phyloP scores from a whole-genome alignment of 2,888 invertebrate species.

The Mesorhabditis sp. region DNA sequence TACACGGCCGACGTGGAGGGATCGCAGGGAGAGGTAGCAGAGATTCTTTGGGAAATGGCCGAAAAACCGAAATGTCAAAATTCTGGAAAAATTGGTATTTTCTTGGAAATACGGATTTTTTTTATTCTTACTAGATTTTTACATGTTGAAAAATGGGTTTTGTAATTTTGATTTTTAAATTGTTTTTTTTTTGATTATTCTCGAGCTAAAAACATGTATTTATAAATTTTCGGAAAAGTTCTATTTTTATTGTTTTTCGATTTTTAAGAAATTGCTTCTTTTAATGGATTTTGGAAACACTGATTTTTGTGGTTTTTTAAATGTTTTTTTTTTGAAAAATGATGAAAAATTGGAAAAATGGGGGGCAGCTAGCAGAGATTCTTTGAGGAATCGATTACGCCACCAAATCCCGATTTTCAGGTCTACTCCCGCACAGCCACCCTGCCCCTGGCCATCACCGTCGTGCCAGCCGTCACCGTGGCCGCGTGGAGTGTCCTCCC shows the following conservation, averaged over 20 bases:
- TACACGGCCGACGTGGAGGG: constrained; percentile 49
- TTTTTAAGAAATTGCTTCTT: no score
- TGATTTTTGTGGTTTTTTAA: no score
- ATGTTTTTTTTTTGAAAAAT: no score
- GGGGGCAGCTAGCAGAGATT: no score
- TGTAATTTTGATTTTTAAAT: neutral
- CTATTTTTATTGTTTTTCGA: no score
- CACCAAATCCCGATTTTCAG: constrained; percentile 12
- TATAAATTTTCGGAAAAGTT: no score
- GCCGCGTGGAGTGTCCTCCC: constrained; percentile 55
- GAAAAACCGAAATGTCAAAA: neutral
- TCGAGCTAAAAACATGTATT: no score
- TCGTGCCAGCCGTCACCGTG: constrained; percentile 56
- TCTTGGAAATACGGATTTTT: neutral
- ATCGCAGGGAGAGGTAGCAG: constrained; percentile 28
- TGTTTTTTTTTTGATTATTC: no score
- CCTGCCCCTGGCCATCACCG: constrained; percentile 49
- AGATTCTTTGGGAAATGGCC: neutral
- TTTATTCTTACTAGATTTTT: neutral
- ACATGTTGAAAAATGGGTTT: neutral
- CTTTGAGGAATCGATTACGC: no score
- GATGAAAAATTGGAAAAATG: no score
- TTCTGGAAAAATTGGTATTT: neutral
- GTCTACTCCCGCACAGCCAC: constrained; percentile 39
- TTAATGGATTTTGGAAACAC: no score